Evolutionary conservation across 2,888 invertebrate genomes (phyloP).

Genomic region (Pantelozetes paolii): DNA sequence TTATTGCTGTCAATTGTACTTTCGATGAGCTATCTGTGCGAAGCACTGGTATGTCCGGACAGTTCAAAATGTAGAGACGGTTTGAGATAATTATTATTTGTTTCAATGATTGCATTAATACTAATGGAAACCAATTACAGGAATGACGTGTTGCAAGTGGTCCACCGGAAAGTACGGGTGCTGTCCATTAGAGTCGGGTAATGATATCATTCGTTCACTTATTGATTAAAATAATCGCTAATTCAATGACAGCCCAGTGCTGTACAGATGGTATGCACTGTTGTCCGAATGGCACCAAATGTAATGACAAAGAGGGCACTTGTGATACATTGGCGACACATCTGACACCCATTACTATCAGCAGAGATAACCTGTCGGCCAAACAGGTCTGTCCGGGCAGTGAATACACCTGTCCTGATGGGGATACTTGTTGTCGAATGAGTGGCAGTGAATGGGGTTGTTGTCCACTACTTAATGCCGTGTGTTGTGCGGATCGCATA

Average conservation of each 20-base stretch:
- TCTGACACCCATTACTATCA: no score
- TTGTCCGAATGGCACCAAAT: conserved; percentile 41
- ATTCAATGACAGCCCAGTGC: conserved; percentile 42
- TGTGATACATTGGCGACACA: no score
- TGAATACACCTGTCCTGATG: conserved; percentile 45
- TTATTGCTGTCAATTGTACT: neutral
- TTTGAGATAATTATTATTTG: neutral
- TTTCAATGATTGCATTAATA: neutral
- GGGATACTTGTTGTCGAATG: conserved; percentile 50
- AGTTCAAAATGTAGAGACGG: neutral
- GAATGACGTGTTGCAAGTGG: conserved; percentile 50
- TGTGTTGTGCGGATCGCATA: conserved; percentile 50
- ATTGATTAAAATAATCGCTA: neutral
- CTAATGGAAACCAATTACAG: conserved; percentile 32
- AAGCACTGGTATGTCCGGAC: neutral
- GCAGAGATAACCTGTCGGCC: no score
- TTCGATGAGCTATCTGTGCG: neutral
- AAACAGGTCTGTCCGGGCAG: conserved; percentile 45
- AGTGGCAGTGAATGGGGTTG: conserved; percentile 50
- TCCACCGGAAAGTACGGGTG: conserved; percentile 50
- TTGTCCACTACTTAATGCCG: conserved; percentile 51
- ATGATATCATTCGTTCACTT: neutral
- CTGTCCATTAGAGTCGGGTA: conserved; percentile 50
- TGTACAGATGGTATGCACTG: conserved; percentile 42
- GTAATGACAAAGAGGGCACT: conserved; percentile 45